Base-by-base conservation (phyloP, 2,888 invertebrate genomes). In the Celastrina argiolus region DNA sequence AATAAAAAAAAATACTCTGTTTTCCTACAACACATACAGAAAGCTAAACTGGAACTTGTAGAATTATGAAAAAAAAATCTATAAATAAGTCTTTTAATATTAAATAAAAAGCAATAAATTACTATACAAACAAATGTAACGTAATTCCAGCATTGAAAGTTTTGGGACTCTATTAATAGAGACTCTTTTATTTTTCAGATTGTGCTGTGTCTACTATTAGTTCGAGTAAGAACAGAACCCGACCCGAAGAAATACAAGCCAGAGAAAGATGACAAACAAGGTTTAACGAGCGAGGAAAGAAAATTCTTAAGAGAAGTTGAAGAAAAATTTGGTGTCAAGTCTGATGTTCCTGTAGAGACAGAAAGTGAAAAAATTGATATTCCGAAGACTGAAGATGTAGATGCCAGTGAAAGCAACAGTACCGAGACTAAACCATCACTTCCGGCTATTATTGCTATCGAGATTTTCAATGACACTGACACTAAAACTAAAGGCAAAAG, bases 361-460 rank as follows among this genome's bases (percentile, higher is more conserved):
- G 76, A 79, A 51, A 79, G 76, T 36, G 76, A 75, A 56, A 34
- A 41, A 3, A 5, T 41, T n/a, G 77, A 76, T 22, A 66, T 34
- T 56, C 69, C 65, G 12, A 66, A 67, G 18, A 42, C 34, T 59
- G 70, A 71, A 61, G 74, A 74, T 28, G 67, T 42, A 59, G 70
- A 61, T 14, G 65, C 69, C 3, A 64, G 58, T 66, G 69, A 65
- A 10, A 31, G 69, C 56, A 74, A 73, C 51, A 65, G 65, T 26
- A 63, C 75, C 10, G 70, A 68, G 56, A 65, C 70, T 26, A 82
- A 80, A 66, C 69, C 76, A 63, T 77, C 84, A 18, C 87, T 88
- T 64, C 92, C 92, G 5, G 93, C 93, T 58, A 92, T 93, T 5
- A 91, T 93, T 69, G 93, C 93, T 1, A 93, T 93, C 67, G 93